Base-by-base conservation (phyloP, 2,797 vertebrate genomes). In the Anableps anableps region DNA sequence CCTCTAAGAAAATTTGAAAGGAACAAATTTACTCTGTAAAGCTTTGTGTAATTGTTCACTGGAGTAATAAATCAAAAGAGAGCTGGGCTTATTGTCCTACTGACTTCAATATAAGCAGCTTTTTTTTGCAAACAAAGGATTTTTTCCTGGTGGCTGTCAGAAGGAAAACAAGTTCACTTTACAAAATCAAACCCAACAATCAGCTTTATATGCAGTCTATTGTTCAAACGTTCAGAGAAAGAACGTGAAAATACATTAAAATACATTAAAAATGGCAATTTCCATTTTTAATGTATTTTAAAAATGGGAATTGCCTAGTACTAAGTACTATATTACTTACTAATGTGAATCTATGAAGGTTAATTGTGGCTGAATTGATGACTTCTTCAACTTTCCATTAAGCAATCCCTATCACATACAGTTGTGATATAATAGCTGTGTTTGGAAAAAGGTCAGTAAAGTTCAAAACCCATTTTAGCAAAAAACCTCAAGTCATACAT, bases 71-170 rank as follows among this genome's bases (percentile, higher is more conserved):
- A 71, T 71, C 68, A 45, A 45, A 29, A 43, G 68, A 71, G 68
- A 45, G 41, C 17, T 29, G 23, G 68, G 26, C 23, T 45, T 71
- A 45, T 45, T 71, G 38, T 43, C 26, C 23, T 71, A 3, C 26
- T 71, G 68, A 7, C 26, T 16, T 71, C 11, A n/a, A 45, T 45
- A 29, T 41, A n/a, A 19, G 68, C 38, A 43, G 23, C 38, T 62
- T 62, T 23, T 38, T 34, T 66, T 66, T 70, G 66, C 66, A 70
- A 70, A 43, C 23, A 43, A 70, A 70, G 38, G 66, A n/a, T 71
- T 70, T 66, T n/a, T 17, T 45, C 11, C 11, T 29, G 68, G 26
- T 7, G 23, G 13, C 41, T 71, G 26, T 43, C 23, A 45, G n/a
- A 29, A 71, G 26, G 41, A 45, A 45, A 71, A 71, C 26, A 71